A percentile compares a stretch with the other conserved stretches of the same genome.
phyloP scores from a whole-genome alignment of 1,140 invertebrate species.

The Papilio helenus region DNA sequence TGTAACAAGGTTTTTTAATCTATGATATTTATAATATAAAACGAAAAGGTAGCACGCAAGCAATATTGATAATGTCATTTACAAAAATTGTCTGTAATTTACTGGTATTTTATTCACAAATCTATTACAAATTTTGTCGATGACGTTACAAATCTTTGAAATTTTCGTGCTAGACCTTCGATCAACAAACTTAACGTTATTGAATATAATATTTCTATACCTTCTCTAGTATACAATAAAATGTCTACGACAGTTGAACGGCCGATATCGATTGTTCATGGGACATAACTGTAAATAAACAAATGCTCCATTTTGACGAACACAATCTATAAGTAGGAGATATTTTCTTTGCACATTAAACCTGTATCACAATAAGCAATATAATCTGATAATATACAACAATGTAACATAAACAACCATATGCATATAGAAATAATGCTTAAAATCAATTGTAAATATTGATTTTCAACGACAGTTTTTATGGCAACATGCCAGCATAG shows the following conservation, averaged over 20 bases:
- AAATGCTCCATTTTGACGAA: slow-evolving; percentile 35
- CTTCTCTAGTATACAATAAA: not conserved
- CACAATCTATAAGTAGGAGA: slow-evolving; percentile 31
- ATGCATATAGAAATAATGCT: slow-evolving; percentile 38
- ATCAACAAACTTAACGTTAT: no score
- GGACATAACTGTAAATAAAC: slow-evolving; percentile 31
- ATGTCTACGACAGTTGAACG: not conserved
- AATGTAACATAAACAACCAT: slow-evolving; percentile 38
- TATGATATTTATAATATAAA: no score
- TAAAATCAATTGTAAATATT: slow-evolving; percentile 49
- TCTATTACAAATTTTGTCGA: no score
- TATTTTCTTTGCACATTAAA: slow-evolving; percentile 33
- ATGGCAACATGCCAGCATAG: slow-evolving; percentile 60
- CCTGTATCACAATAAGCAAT: slow-evolving; percentile 31
- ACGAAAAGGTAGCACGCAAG: no score
- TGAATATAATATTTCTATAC: not conserved
- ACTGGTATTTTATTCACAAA: no score
- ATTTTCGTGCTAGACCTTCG: no score
- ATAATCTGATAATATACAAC: slow-evolving; percentile 16
- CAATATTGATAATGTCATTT: no score
- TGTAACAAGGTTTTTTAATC: no score
- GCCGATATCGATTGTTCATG: slow-evolving; percentile 39
- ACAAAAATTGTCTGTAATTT: no score
- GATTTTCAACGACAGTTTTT: slow-evolving; percentile 68
- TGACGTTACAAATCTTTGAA: no score